A percentile compares a stretch with the other conserved stretches of the same genome.
Evolutionary conservation across 2,888 invertebrate species (phyloP).

Genomic region (Cataglyphis albicans): DNA sequence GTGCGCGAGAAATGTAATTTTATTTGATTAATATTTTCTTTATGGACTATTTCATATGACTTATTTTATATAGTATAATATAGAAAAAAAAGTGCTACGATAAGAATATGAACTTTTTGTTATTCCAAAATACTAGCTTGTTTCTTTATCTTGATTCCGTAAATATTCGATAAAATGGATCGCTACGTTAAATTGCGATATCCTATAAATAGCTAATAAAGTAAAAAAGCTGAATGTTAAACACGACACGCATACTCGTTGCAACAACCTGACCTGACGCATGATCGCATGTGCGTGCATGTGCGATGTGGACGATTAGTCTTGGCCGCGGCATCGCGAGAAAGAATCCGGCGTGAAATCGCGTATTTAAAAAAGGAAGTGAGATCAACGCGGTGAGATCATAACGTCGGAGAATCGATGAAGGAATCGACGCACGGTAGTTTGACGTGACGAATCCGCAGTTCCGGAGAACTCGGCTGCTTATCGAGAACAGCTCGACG

Average conservation of each 20-base stretch:
- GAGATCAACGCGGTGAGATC: conserved; percentile 66
- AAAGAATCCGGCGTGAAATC: conserved; percentile 74
- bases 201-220: background rate
- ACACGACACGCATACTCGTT: background rate
- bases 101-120: background rate
- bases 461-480: background rate
- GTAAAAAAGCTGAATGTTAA: conserved; percentile 6
- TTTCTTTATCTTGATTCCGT: too few species aligned
- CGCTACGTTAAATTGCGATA: background rate
- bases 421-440: background rate
- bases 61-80: background rate
- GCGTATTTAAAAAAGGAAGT: conserved; percentile 72
- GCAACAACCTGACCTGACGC: background rate
- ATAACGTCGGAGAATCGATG: conserved; percentile 53
- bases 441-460: conserved; percentile 1
- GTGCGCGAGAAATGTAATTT: background rate
- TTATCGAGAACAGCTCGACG: conserved; percentile 12
- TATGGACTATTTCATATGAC: background rate
- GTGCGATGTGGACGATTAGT: conserved; percentile 18
- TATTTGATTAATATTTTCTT: background rate
- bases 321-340: conserved; percentile 53
- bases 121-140: background rate
- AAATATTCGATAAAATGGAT: background rate
- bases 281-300: conserved; percentile 2
- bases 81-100: background rate